phyloP scores from a whole-genome alignment of 2,888 invertebrate genomes.

The Drosophila fungiperda region DNA sequence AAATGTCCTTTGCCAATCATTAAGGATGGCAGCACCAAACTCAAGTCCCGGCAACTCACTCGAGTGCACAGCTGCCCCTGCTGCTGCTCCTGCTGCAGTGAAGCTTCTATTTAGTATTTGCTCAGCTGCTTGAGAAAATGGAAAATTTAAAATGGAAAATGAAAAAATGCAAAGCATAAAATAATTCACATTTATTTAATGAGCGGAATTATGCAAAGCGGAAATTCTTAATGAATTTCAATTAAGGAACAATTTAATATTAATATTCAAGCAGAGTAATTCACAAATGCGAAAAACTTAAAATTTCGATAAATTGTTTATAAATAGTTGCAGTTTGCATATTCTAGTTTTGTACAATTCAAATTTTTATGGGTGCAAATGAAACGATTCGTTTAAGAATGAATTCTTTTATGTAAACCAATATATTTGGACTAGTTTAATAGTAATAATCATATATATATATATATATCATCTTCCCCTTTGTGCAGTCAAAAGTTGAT shows the following conservation, averaged over 20 bases:
- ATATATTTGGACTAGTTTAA: background rate
- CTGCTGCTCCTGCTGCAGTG: background rate
- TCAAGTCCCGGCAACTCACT: slow-evolving; percentile 20
- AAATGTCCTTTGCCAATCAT: slow-evolving; percentile 12
- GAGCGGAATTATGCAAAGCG: background rate
- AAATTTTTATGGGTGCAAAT: background rate
- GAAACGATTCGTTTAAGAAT: background rate
- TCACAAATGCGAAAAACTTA: background rate
- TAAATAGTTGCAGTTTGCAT: background rate
- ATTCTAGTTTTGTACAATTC: background rate
- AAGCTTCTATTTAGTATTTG: background rate
- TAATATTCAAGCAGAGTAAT: background rate
- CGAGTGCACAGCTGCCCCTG: slow-evolving; percentile 31
- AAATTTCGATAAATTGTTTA: background rate
- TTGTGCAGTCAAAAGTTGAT: background rate
- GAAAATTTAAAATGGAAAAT: background rate
- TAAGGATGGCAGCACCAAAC: slow-evolving; percentile 22
- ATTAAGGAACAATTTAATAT: background rate
- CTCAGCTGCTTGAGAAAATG: background rate
- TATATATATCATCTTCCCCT: background rate
- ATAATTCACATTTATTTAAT: background rate
- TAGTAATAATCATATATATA: no score
- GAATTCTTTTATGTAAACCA: background rate
- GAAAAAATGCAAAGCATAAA: background rate
- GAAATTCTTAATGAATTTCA: background rate